phyloP scores from a whole-genome alignment of 2,797 vertebrate species.

The Threskiornis aethiopicus region DNA sequence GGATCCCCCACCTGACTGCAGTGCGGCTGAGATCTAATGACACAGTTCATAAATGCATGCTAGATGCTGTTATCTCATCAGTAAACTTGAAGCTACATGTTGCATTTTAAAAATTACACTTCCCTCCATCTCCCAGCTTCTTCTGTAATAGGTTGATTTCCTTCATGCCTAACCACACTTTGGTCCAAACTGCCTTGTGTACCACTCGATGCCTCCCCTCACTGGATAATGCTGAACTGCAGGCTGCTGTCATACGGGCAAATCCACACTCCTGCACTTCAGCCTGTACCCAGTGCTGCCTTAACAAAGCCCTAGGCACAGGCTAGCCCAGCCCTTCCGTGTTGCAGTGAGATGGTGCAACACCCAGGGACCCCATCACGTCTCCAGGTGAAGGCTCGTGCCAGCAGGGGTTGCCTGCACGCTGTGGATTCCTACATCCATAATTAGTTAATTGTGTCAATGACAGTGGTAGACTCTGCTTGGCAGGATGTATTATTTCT shows the following conservation, averaged over 20 bases:
- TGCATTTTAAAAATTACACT: neutral
- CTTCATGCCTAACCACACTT: neutral
- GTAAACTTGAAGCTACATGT: neutral
- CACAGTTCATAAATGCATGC: neutral
- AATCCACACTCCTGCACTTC: fast-evolving
- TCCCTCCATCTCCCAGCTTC: neutral
- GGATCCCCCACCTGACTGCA: fast-evolving
- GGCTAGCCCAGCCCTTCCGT: neutral
- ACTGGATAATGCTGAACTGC: neutral
- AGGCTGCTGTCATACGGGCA: neutral
- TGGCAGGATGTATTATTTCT: neutral
- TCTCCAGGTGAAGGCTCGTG: fast-evolving
- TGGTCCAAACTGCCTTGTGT: neutral
- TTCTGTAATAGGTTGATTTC: neutral
- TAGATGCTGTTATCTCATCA: neutral
- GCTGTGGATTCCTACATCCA: fast-evolving
- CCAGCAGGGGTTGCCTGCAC: neutral
- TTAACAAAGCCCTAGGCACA: neutral
- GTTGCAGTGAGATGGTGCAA: fast-evolving
- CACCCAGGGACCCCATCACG: fast-evolving
- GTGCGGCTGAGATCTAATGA: neutral
- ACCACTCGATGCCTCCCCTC: fast-evolving
- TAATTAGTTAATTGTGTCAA: neutral
- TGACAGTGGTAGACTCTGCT: neutral
- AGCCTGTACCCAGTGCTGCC: neutral